A percentile compares a stretch with the other conserved stretches of the same genome.
These are phyloP conservation scores for Heliconius erato DNA, from an alignment of 2,888 invertebrate genomes.

Conservation along the genomic window DNA sequence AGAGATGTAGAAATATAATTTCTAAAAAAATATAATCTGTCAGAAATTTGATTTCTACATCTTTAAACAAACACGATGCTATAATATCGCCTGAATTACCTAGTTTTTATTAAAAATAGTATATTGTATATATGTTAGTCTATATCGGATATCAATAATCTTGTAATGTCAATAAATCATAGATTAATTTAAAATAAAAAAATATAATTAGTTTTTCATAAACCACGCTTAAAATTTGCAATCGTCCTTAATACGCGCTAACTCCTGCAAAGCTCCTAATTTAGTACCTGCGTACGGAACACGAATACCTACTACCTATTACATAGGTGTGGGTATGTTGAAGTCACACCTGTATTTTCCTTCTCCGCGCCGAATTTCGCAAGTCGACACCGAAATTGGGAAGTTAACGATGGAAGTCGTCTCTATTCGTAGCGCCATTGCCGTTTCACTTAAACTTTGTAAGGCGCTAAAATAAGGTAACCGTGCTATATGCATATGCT, in stretches of 20 bases:
- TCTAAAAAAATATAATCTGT: too few relatives aligned
- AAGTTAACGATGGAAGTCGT: conserved; percentile 80
- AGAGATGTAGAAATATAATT: too few relatives aligned
- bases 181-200: not conserved
- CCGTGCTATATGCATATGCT: conserved; percentile 20
- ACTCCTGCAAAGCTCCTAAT: conserved; percentile 76
- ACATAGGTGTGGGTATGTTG: conserved; percentile 62
- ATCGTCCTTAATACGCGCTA: conserved; percentile 72
- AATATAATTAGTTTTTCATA: not conserved
- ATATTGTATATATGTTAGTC: too few relatives aligned
- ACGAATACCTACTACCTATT: not conserved
- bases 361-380: conserved; percentile 76
- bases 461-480: conserved; percentile 12
- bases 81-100: too few relatives aligned
- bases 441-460: conserved; percentile 37
- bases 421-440: conserved; percentile 36
- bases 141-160: not conserved
- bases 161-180: not conserved
- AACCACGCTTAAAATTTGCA: conserved; percentile 47
- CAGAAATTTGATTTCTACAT: too few relatives aligned
- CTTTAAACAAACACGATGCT: too few relatives aligned
- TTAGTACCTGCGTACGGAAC: conserved; percentile 54
- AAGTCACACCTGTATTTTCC: conserved; percentile 60
- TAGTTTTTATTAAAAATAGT: not conserved
- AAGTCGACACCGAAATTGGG: conserved; percentile 82